phyloP scores from a whole-genome alignment of 2,888 invertebrate species.

The Cheiracanthium punctorium region DNA sequence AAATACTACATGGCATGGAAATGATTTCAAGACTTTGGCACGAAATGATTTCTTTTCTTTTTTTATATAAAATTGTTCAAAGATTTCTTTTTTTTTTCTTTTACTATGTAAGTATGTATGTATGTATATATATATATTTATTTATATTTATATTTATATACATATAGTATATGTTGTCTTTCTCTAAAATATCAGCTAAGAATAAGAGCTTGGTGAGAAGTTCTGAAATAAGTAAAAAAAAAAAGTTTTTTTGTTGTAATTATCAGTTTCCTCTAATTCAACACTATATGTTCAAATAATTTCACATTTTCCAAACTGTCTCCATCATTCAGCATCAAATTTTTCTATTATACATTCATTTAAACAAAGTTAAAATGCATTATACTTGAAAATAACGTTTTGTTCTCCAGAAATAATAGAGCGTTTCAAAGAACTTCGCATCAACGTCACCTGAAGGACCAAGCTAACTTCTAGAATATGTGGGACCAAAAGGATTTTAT shows the following conservation, averaged over 20 bases:
- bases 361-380: neutral
- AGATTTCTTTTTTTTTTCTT: neutral
- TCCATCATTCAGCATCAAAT: neutral
- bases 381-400: neutral
- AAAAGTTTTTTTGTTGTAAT: too few species aligned
- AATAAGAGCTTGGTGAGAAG: neutral
- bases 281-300: neutral
- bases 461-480: too few species aligned
- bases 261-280: too few species aligned
- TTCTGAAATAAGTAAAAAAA: neutral
- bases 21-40: constrained; percentile 33
- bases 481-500: too few species aligned
- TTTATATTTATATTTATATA: too few species aligned
- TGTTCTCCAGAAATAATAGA: too few species aligned
- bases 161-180: neutral
- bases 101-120: too few species aligned
- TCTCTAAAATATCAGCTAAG: constrained; percentile 12
- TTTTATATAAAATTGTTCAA: constrained; percentile 21
- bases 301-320: neutral
- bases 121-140: too few species aligned
- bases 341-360: neutral
- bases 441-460: too few species aligned
- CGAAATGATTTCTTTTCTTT: constrained; percentile 19
- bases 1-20: constrained; percentile 63
- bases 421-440: too few species aligned